Evolutionary conservation across 2,888 invertebrate genomes (phyloP).

Genomic region (Ichneumon xanthorius): DNA sequence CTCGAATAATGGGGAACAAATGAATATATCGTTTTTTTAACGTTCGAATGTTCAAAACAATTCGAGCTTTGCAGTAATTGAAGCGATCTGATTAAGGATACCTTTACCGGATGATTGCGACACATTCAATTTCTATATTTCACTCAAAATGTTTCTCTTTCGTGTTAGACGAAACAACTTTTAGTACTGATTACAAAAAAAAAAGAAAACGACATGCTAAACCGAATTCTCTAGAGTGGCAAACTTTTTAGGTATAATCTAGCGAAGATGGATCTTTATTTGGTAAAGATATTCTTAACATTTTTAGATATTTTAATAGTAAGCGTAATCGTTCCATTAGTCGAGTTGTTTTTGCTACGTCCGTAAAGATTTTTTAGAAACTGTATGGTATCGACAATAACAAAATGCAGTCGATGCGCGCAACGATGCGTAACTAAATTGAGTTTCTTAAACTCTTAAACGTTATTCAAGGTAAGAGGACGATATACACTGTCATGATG

Average conservation of each 20-base stretch:
- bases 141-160: neutral
- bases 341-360: neutral
- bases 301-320: neutral
- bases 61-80: neutral
- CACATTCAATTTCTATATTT: neutral
- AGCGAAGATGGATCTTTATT: neutral
- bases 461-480: neutral
- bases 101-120: neutral
- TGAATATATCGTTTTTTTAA: conserved; percentile 21
- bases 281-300: conserved; percentile 6
- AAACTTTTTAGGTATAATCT: neutral
- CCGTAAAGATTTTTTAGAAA: neutral
- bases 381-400: conserved; percentile 11
- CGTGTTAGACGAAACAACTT: neutral
- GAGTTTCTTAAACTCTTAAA: neutral
- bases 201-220: neutral
- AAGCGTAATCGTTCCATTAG: conserved; percentile 5
- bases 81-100: neutral
- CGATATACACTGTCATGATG: conserved; percentile 11
- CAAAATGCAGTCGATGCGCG: conserved; percentile 9
- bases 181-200: neutral
- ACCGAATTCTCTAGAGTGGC: neutral
- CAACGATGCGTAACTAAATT: neutral
- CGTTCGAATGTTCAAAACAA: conserved; percentile 13
- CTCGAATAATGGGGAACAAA: conserved; percentile 43